Evolutionary conservation across 2,888 invertebrate genomes (phyloP), one percentile per base, ranked within the genome.

Genomic region (Agrochola lota): DNA sequence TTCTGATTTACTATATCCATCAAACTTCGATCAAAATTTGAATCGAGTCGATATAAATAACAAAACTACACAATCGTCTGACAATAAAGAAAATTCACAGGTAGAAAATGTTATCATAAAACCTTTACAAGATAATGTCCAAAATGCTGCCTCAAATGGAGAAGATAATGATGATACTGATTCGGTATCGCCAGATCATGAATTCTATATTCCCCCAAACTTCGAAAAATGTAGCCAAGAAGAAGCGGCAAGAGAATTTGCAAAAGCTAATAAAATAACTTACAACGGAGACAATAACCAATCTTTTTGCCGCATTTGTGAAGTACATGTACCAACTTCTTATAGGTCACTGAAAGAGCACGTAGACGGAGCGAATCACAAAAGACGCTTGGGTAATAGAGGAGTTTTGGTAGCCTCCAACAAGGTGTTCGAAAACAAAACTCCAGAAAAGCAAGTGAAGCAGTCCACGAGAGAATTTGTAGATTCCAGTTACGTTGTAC

Each of bases 361-460:
- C 40, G 83, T 85, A 11, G 59, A 78, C 11, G 93, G 92, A 17
- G 83, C 77, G 15, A 74, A 73, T 2, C 94, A 94, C 72, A 91
- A 84, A 57, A 90, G 70, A 64, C 87, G 52, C 52, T 20, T 20
- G 20, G 52, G 20, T 52, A 7, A 20, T 20, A 20, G 20, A 20
- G 52, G 52, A 8, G 52, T 7, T 20, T 20, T 81, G 52, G 52
- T 83, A 9, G 73, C 46, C 9, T 26, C 68, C 9, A 52, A 52
- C 52, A 52, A 52, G 8, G 23, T 20, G 6, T 52, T 20, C 52
- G 52, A 52, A 52, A 52, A 7, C 20, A n/a, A 57, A 40, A 43
- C 49, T 35, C 55, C 57, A 1, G 15, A 4, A 15, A 66, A 17
- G 15, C 20, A 59, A 6, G 9, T 6, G 15, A 66, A 17, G 26